Conservation (phyloP, 2,113 vertebrate species). For the Psettodes erumei region DNA sequence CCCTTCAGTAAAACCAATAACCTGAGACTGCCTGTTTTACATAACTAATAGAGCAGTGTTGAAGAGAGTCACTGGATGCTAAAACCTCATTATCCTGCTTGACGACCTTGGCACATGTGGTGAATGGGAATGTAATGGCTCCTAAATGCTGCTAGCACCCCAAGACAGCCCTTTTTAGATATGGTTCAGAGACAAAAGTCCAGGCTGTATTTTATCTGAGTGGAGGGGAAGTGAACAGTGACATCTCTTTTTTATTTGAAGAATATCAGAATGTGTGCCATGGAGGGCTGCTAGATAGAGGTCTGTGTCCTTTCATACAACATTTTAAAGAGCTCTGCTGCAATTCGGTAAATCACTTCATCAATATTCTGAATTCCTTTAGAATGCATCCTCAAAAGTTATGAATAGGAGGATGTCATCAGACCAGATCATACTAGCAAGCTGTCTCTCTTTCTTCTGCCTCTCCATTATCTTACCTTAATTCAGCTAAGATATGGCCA, state of each 20-base stretch:
- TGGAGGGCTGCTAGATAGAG: not conserved
- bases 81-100: slow-evolving; percentile 76
- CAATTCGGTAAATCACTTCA: not conserved
- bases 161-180: slow-evolving; percentile 48
- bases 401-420: not conserved
- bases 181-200: slow-evolving; percentile 47
- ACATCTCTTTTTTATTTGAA: slow-evolving; percentile 16
- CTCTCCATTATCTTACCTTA: not conserved
- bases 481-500: too few species aligned
- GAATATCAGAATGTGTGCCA: slow-evolving; percentile 6
- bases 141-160: slow-evolving; percentile 41
- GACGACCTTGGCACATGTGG: slow-evolving; percentile 75
- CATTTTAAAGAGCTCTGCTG: not conserved
- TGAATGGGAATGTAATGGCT: slow-evolving; percentile 71
- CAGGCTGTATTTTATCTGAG: slow-evolving; percentile 29
- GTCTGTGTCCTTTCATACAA: not conserved
- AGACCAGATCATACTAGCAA: not conserved
- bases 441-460: not conserved
- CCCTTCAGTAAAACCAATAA: slow-evolving; percentile 64
- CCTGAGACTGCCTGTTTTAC: slow-evolving; percentile 62
- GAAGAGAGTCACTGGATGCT: slow-evolving; percentile 67
- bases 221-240: not conserved
- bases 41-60: slow-evolving; percentile 73
- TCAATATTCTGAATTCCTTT: not conserved
- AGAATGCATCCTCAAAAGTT: not conserved